These are phyloP conservation scores for Oophaga sylvatica DNA, from an alignment of 2,797 vertebrate genomes.

Conservation along the genomic window DNA sequence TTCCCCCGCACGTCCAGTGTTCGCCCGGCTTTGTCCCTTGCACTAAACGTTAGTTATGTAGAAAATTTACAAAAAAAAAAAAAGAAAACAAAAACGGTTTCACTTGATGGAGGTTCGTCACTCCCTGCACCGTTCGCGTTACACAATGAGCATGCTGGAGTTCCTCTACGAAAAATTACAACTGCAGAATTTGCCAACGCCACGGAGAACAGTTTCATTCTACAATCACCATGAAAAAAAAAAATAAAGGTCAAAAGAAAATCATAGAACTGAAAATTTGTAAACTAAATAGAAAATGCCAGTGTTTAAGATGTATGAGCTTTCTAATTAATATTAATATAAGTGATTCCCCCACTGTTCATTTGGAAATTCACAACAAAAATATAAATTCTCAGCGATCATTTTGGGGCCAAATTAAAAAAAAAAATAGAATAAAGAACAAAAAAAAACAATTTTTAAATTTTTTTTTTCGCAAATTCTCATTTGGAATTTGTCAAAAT, in stretches of 20 bases:
- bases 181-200: slow-evolving; percentile 10
- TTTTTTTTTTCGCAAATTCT: neutral
- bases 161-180: neutral
- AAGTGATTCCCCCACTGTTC: too few species aligned
- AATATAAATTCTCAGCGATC: too few species aligned
- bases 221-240: neutral
- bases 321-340: too few species aligned
- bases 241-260: neutral
- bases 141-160: neutral
- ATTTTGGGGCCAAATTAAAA: too few species aligned
- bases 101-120: neutral
- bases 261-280: neutral
- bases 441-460: too few species aligned
- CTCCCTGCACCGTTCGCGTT: neutral
- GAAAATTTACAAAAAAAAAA: slow-evolving; percentile 14
- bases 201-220: neutral
- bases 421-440: too few species aligned
- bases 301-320: neutral
- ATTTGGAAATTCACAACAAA: too few species aligned
- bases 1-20: slow-evolving; percentile 11
- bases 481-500: neutral
- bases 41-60: neutral
- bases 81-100: neutral
- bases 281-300: neutral
- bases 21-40: neutral